Evolutionary conservation across 1,140 invertebrate species (phyloP).

Genomic region (Sitodiplosis mosellana): DNA sequence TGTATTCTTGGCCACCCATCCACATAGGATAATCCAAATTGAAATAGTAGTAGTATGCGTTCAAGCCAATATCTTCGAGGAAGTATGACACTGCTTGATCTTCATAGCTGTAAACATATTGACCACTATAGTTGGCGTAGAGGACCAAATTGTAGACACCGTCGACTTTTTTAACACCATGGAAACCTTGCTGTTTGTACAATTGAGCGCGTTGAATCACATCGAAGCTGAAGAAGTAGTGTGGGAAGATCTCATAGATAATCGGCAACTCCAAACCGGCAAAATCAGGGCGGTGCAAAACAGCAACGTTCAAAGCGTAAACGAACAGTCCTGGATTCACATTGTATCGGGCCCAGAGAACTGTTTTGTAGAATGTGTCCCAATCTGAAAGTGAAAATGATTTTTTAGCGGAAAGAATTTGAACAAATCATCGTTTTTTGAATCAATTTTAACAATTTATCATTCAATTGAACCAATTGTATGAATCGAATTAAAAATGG

Average conservation of each 20-base stretch:
- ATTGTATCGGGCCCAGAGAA: conserved; percentile 34
- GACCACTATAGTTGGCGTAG: conserved; percentile 33
- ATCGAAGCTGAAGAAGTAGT: conserved; percentile 34
- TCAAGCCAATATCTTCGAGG: conserved; percentile 52
- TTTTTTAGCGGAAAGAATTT: conserved; percentile 28
- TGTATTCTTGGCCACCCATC: conserved; percentile 29
- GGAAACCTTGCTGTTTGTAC: conserved; percentile 24
- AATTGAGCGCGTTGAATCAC: conserved; percentile 35
- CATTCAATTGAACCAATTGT: too few relatives aligned
- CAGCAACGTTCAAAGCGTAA: conserved; percentile 35
- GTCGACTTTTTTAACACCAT: conserved; percentile 23
- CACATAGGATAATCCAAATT: conserved; percentile 42
- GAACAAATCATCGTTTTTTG: conserved; percentile 25
- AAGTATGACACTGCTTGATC: conserved; percentile 44
- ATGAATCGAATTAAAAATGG: too few relatives aligned
- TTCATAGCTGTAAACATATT: conserved; percentile 26
- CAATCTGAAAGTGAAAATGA: conserved; percentile 20
- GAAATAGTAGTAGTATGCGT: conserved; percentile 45
- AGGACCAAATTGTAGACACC: conserved; percentile 21
- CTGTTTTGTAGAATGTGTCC: conserved; percentile 40
- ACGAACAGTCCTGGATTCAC: conserved; percentile 41
- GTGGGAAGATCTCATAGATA: conserved; percentile 41
- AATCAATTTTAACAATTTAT: too few relatives aligned
- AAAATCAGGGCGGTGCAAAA: conserved; percentile 36
- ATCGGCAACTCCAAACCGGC: conserved; percentile 35